Evolutionary conservation across 1,140 invertebrate species (phyloP).

Genomic region (Druon quercuslanigerum): DNA sequence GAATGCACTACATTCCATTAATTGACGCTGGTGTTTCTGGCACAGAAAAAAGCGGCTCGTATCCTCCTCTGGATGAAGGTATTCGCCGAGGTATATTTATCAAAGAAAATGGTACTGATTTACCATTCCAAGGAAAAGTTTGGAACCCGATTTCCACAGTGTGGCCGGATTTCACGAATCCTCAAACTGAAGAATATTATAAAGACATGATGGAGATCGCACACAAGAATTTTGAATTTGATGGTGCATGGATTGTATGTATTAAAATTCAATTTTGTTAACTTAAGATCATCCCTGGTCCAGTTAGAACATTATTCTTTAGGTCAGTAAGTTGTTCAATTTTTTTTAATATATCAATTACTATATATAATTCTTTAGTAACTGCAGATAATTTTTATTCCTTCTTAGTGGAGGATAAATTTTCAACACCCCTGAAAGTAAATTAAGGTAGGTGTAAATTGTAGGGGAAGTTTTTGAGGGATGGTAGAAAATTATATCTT

Average conservation of each 20-base stretch:
- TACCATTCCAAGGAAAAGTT: slow-evolving; percentile 85
- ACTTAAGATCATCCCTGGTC: too few species aligned
- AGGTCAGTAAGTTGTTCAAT: too few species aligned
- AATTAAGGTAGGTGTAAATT: too few species aligned
- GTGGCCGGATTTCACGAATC: slow-evolving; percentile 92
- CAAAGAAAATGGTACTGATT: slow-evolving; percentile 77
- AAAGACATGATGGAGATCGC: slow-evolving; percentile 81
- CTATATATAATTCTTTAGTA: too few species aligned
- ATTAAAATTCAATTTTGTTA: slow-evolving; percentile 31
- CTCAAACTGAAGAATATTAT: slow-evolving; percentile 85
- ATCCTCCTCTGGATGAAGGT: slow-evolving; percentile 86
- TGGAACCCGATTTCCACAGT: slow-evolving; percentile 87
- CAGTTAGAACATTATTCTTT: too few species aligned
- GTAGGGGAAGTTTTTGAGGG: too few species aligned
- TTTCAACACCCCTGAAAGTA: too few species aligned
- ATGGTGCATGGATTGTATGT: slow-evolving; percentile 90
- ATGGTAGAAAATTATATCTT: too few species aligned
- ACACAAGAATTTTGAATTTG: slow-evolving; percentile 82
- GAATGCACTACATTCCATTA: slow-evolving; percentile 86
- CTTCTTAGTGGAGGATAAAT: too few species aligned
- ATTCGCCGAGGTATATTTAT: slow-evolving; percentile 84
- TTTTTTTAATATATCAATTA: too few species aligned
- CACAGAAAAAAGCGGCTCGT: slow-evolving; percentile 79
- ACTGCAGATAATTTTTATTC: too few species aligned
- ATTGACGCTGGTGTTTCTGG: slow-evolving; percentile 86